These are phyloP conservation scores for Cacatua alba DNA, from an alignment of 2,113 vertebrate genomes.

Conservation along the genomic window DNA sequence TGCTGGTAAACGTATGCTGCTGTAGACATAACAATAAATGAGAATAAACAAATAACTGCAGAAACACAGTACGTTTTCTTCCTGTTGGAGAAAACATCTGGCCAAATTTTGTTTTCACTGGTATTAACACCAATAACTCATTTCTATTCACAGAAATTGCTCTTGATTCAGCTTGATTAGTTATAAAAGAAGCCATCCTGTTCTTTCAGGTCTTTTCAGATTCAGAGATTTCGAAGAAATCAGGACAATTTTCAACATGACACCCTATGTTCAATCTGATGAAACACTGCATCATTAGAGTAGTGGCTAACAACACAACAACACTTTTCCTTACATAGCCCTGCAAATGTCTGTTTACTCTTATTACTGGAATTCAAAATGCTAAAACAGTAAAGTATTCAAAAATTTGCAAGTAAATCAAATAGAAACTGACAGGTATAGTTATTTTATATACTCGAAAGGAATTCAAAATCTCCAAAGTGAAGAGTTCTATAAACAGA, in stretches of 20 bases:
- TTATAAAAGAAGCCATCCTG: not conserved
- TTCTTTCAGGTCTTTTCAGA: not conserved
- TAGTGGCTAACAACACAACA: not conserved
- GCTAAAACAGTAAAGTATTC: not conserved
- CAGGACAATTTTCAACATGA: not conserved
- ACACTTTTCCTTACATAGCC: not conserved
- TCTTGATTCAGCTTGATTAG: not conserved
- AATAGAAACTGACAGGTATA: constrained; percentile 10
- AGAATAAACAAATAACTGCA: not conserved
- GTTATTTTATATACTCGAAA: constrained; percentile 50
- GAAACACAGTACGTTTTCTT: not conserved
- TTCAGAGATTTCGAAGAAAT: not conserved
- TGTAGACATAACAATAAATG: not conserved
- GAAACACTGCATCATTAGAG: not conserved
- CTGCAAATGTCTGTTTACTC: not conserved
- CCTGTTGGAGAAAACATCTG: not conserved
- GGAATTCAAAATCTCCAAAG: constrained; percentile 12
- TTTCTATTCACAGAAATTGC: not conserved
- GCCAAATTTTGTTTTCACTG: not conserved
- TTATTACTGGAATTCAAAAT: constrained; percentile 13
- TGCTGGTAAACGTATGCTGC: not conserved
- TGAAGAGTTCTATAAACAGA: not conserved
- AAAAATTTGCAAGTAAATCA: constrained; percentile 6
- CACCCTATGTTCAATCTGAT: not conserved
- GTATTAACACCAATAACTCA: not conserved